These are phyloP conservation scores for Anolis sagrei DNA, from an alignment of 2,113 vertebrate genomes.

Conservation along the genomic window DNA sequence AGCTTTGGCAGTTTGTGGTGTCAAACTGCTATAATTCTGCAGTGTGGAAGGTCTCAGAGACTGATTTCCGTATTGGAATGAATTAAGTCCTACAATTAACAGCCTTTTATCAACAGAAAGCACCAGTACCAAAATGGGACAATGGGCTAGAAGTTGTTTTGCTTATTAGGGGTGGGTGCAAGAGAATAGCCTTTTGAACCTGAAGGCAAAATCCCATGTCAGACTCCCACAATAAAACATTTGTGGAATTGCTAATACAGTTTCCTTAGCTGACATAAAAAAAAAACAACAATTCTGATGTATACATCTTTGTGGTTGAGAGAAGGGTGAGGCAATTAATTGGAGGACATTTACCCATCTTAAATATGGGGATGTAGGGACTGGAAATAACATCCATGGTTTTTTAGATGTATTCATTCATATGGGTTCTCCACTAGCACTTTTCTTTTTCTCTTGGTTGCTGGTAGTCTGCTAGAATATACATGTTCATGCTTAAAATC, in stretches of 20 bases:
- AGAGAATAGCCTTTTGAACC: not conserved
- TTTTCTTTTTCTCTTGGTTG: not conserved
- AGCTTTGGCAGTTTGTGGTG: too few species aligned
- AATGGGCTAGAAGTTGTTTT: not conserved
- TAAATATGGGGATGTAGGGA: not conserved
- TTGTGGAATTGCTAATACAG: not conserved
- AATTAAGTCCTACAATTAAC: not conserved
- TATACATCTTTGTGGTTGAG: not conserved
- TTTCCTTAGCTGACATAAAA: not conserved
- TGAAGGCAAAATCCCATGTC: not conserved
- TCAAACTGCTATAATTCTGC: too few species aligned
- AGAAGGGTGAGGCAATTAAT: not conserved
- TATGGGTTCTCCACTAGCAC: constrained; percentile 6
- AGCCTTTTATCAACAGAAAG: not conserved
- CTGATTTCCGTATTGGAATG: not conserved
- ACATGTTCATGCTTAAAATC: constrained; percentile 59
- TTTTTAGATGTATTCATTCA: not conserved
- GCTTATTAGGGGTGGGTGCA: not conserved
- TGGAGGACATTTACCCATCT: not conserved
- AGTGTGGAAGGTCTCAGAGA: too few species aligned
- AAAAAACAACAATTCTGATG: not conserved
- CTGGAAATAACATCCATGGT: too few species aligned
- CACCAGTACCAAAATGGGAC: not conserved
- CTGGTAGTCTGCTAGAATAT: constrained; percentile 24
- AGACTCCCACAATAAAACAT: not conserved